Evolutionary conservation across 2,888 invertebrate species (phyloP).

Genomic region (Cephus pygmeus): DNA sequence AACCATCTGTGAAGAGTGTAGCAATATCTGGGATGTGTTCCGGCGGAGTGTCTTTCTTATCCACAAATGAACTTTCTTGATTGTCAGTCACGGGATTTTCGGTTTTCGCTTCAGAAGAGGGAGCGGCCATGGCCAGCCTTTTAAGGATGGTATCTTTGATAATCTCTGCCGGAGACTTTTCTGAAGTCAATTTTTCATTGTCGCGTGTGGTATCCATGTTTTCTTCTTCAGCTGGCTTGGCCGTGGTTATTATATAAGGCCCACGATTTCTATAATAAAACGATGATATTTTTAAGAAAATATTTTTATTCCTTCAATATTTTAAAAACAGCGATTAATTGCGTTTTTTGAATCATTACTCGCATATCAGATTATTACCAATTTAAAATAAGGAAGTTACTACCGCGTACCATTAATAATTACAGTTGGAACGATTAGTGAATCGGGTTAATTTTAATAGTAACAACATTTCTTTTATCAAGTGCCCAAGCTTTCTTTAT

Average conservation of each 20-base stretch:
- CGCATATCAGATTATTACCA: too few relatives aligned
- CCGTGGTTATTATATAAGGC: conserved; percentile 61
- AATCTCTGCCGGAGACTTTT: conserved; percentile 22
- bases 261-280: conserved; percentile 50
- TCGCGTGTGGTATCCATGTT: conserved; percentile 12
- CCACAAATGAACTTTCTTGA: conserved; percentile 54
- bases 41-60: conserved; percentile 63
- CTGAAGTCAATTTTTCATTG: conserved; percentile 21
- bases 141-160: conserved; percentile 52
- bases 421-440: too few relatives aligned
- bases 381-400: too few relatives aligned
- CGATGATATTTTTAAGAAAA: too few relatives aligned
- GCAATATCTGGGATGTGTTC: conserved; percentile 72
- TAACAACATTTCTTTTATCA: too few relatives aligned
- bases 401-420: too few relatives aligned
- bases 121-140: conserved; percentile 47
- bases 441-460: too few relatives aligned
- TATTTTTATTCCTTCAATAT: too few relatives aligned
- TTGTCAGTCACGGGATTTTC: background rate
- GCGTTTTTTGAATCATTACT: too few relatives aligned
- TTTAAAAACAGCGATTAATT: too few relatives aligned
- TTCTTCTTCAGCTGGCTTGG: conserved; percentile 43
- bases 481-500: too few relatives aligned
- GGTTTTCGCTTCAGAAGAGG: conserved; percentile 26
- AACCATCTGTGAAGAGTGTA: conserved; percentile 71